Base-by-base conservation (phyloP, 2,888 invertebrate species). In the Xanthorhoe spadicearia region DNA sequence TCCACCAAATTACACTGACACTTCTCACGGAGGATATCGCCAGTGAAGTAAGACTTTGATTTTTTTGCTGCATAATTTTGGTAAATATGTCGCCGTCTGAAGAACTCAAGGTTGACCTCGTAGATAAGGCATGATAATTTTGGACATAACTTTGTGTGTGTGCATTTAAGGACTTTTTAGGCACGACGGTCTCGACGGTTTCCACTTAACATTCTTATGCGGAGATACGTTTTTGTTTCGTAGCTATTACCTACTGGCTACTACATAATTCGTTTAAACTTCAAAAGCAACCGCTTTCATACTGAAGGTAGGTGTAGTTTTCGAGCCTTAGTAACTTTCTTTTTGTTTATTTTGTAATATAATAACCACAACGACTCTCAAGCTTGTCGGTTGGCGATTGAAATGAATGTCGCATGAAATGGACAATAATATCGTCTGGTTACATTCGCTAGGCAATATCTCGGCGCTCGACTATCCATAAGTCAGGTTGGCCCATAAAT, bases 21-120 rank as follows among this genome's bases (percentile, higher is more conserved):
- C 74, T 74, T 79, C 74, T 73, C 70, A 61, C 64, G 38, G 56
- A 66, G 59, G 60, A 59, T 69, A 65, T 69, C 61, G 64, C 64
- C 70, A 69, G 68, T 62, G 69, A 65, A 65, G 67, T 71, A 69
- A 69, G 69, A 74, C 78, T 78, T 72, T n/a, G 79, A 69, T 73
- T 77, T 77, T 87, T 87, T 90, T 80, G 85, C 83, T 79, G 74
- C 74, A 76, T 7, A 83, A 76, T 80, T 82, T 74, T 71, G 72
- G 86, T 88, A 89, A 90, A 89, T 84, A 91, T 85, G 84, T 81
- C 88, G 81, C 73, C 81, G 80, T 77, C 83, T 81, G 86, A 83
- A 85, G 83, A 86, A 83, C 87, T 84, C 91, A 92, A 93, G 92
- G 93, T 82, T 90, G 86, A 84, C 90, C 89, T 90, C 86, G 85